Evolutionary conservation across 2,888 invertebrate species (phyloP), one percentile per base, ranked within the genome.

Genomic region (Pyrrhia umbra): DNA sequence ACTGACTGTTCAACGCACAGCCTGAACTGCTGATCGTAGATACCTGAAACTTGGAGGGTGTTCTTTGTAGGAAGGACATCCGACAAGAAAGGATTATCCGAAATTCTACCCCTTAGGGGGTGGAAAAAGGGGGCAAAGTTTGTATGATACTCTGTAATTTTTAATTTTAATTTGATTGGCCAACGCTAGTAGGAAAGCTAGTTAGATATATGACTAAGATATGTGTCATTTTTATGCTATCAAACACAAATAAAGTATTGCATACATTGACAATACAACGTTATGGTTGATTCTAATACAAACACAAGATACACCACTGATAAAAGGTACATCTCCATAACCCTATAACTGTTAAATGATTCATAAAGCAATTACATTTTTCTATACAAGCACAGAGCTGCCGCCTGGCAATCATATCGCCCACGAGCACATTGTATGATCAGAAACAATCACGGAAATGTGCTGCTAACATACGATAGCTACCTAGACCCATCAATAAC

Each of bases 351-450:
- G 49, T 61, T 80, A 77, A 79, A 72, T 80, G 80, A 80, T 79
- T 80, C 81, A 80, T 79, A 69, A 74, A 74, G 70, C 59, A 81
- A 79, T 80, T 81, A 81, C 54, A 73, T 71, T 77, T 81, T 78
- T 78, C 64, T 72, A 49, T 63, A 75, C 75, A 42, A 64, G 61
- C 55, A 71, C 46, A 75, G 63, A 72, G 68, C 25, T 65, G 65
- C 82, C 73, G 82, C 66, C 66, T 59, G 49, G 71, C 68, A 80
- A 80, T 82, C 74, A 76, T 62, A 34, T 52, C 80, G 78, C 82
- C 80, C 78, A 78, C 80, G 51, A 51, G 2, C 42, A 45, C 57
- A 75, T 74, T 78, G 80, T 81, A 58, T 63, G 65, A 64, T 65
- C 63, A 61, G 63, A 62, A 73, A 80, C 72, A 74, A 77, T 79